These are phyloP conservation scores for Meriones psammophilus DNA, from an alignment of 2,797 vertebrate species.

Conservation along the genomic window DNA sequence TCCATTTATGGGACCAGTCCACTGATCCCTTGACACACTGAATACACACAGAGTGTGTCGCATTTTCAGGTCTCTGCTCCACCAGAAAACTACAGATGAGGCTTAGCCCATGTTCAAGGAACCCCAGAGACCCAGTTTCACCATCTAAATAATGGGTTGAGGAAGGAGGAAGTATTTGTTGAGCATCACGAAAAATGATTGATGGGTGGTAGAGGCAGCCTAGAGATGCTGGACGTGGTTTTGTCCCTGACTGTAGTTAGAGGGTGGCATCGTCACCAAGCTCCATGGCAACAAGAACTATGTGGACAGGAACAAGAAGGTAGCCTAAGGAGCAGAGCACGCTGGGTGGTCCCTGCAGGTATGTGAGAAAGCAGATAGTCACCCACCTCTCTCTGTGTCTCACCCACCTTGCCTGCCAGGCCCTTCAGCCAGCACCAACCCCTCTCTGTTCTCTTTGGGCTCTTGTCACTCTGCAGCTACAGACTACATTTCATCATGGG, in stretches of 20 bases:
- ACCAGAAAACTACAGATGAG: background rate
- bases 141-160: background rate
- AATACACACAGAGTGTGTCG: accelerated
- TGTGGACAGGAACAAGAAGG: no score
- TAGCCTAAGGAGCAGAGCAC: background rate
- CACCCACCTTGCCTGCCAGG: background rate
- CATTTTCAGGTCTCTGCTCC: accelerated
- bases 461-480: background rate
- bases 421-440: background rate
- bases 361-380: accelerated
- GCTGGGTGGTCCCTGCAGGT: accelerated
- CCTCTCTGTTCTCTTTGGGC: background rate
- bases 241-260: background rate
- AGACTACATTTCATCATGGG: background rate
- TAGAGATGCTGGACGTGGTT: background rate
- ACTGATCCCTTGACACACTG: no score
- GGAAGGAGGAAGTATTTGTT: no score
- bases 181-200: background rate
- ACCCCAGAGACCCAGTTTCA: background rate
- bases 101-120: background rate
- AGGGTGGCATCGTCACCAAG: background rate
- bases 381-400: background rate
- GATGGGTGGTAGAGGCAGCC: accelerated
- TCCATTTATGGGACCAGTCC: accelerated
- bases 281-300: background rate